Conservation (phyloP, 1,140 invertebrate genomes). For the Macrocentrus cingulum region DNA sequence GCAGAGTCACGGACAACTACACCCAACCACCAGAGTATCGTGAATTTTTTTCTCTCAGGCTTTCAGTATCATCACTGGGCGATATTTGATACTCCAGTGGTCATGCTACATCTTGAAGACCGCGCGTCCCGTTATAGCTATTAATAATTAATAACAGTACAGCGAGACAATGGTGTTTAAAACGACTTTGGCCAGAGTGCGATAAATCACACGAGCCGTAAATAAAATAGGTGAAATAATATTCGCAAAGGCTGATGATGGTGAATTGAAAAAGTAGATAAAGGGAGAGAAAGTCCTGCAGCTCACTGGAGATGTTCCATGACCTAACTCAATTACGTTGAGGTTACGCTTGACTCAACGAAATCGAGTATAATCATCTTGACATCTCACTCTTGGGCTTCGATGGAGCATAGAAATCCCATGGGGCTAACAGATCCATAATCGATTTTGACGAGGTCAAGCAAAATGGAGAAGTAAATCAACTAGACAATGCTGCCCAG, state of each 20-base stretch:
- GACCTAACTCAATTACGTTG: constrained; percentile 11
- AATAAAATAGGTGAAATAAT: too few relatives aligned
- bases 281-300: too few relatives aligned
- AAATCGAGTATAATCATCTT: neutral
- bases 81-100: constrained; percentile 26
- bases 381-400: neutral
- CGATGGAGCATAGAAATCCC: neutral
- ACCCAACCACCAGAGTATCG: too few relatives aligned
- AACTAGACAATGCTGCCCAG: constrained; percentile 6
- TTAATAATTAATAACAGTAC: constrained; percentile 30
- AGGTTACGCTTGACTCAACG: constrained; percentile 15
- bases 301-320: neutral
- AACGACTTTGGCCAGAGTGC: too few relatives aligned
- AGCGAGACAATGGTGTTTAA: neutral
- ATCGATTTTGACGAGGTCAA: constrained; percentile 19
- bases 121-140: constrained; percentile 20
- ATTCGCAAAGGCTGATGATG: too few relatives aligned
- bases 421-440: neutral
- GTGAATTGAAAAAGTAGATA: too few relatives aligned
- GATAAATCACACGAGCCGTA: too few relatives aligned
- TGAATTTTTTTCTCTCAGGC: neutral
- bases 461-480: neutral
- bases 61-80: constrained; percentile 20
- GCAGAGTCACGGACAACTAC: too few relatives aligned
- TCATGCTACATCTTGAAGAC: constrained; percentile 11